Evolutionary conservation across 2,888 invertebrate genomes (phyloP), one percentile per base, ranked within the genome.

Genomic region (Apodemia hepburni): DNA sequence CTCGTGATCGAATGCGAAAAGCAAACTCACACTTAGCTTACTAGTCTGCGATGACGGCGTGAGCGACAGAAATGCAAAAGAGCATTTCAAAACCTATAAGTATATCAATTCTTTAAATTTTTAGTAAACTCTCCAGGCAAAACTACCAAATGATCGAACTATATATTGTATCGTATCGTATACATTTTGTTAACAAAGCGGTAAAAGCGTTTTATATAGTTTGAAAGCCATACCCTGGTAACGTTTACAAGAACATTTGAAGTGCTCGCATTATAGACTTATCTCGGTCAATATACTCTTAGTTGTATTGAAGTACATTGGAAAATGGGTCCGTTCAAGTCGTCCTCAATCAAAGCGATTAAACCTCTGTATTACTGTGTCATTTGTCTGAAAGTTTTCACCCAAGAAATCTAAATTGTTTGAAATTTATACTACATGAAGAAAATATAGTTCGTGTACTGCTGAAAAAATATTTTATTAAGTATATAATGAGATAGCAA

Each of bases 211-310:
- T 51, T 51, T 6, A 54, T 3, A 54, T 54, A 54, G 51, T 54
- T 54, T 54, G 51, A 54, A 54, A 18, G 51, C 22, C 15, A 42
- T 27, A 22, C 51, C 27, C 51, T 5, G 27, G 22, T 54, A 54
- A 15, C 51, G 18, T 27, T 27, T 22, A 54, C 54, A 54, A 54
- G 12, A 54, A 15, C 27, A 54, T 54, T 54, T 54, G 54, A 54
- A 54, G 54, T 54, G 15, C 54, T 22, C 27, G 27, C 22, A 51
- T 11, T 51, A 51, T 22, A 27, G 54, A 54, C 27, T 54, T 54
- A 54, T 22, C 54, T 54, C 54, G 54, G 54, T 54, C 54, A 18
- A 22, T 54, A 54, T 22, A 7, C 54, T 27, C 54, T 54, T 45
- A 45, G 42, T 45, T 45, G 42, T 45, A 45, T 45, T 45, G 42